Percentiles rank a stretch among this genome's conserved stretches.
Conservation (phyloP, 2,888 invertebrate genomes). For the Ectobius pallidus region DNA sequence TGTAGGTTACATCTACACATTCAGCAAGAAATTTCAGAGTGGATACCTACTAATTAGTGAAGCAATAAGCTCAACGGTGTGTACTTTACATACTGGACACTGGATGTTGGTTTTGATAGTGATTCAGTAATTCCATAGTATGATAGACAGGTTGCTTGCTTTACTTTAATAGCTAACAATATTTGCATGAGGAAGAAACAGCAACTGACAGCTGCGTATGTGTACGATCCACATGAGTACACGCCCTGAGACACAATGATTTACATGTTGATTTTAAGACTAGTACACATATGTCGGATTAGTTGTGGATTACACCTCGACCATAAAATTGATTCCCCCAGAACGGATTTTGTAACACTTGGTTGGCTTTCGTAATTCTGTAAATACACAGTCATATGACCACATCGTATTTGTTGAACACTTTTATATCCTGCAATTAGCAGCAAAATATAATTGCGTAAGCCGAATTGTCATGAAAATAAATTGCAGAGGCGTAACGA, state of each 20-base stretch:
- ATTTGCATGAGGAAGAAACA: too few relatives aligned
- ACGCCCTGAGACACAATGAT: conserved; percentile 16
- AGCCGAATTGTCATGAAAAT: conserved; percentile 25
- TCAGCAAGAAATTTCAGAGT: too few relatives aligned
- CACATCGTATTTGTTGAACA: conserved; percentile 24
- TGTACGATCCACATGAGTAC: too few relatives aligned
- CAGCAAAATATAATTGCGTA: conserved; percentile 19
- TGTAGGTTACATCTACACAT: too few relatives aligned
- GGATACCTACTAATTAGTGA: too few relatives aligned
- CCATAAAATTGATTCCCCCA: conserved; percentile 18
- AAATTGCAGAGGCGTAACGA: not conserved
- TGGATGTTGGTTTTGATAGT: too few relatives aligned
- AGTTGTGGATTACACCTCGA: not conserved
- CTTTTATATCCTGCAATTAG: conserved; percentile 17
- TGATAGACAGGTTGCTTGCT: too few relatives aligned
- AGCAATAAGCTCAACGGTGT: too few relatives aligned
- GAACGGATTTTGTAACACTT: not conserved
- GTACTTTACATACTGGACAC: too few relatives aligned
- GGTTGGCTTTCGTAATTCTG: not conserved
- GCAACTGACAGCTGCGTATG: too few relatives aligned
- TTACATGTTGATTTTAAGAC: conserved; percentile 13
- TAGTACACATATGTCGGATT: conserved; percentile 3
- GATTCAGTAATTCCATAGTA: too few relatives aligned
- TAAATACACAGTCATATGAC: conserved; percentile 3
- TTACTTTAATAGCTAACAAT: too few relatives aligned